Conservation (phyloP, 2,797 vertebrate species). For the Pseudochaenichthys georgianus region DNA sequence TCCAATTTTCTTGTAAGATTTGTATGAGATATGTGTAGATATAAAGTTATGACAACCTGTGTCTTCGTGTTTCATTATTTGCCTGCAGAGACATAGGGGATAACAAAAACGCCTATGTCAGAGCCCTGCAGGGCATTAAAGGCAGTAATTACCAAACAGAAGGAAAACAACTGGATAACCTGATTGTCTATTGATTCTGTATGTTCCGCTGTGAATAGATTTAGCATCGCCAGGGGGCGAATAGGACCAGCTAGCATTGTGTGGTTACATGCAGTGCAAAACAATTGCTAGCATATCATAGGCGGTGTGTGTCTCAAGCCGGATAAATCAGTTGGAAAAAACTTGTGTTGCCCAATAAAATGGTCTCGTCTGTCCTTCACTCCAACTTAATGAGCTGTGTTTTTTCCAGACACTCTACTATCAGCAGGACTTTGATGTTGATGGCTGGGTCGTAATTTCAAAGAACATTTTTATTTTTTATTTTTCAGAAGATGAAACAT, state of each 20-base stretch:
- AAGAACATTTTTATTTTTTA: slow-evolving; percentile 21
- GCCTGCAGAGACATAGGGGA: slow-evolving; percentile 32
- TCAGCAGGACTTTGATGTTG: slow-evolving; percentile 56
- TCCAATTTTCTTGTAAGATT: not conserved
- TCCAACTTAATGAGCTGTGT: slow-evolving; percentile 31
- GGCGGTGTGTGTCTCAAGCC: not conserved
- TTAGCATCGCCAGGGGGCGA: slow-evolving; percentile 23
- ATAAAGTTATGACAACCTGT: not conserved
- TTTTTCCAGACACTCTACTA: not conserved
- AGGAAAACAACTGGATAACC: slow-evolving; percentile 65
- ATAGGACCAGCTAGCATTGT: slow-evolving; percentile 4
- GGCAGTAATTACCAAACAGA: slow-evolving; percentile 67
- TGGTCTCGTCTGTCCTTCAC: not conserved
- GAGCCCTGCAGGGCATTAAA: slow-evolving; percentile 45
- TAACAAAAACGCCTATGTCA: slow-evolving; percentile 27
- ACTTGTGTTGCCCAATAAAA: not conserved
- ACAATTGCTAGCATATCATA: slow-evolving; percentile 9
- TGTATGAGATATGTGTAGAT: not conserved
- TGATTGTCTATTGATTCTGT: slow-evolving; percentile 73
- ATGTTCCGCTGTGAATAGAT: slow-evolving; percentile 54
- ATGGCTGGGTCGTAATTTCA: slow-evolving; percentile 40
- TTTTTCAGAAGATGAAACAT: slow-evolving; percentile 52
- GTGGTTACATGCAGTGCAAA: slow-evolving; percentile 28
- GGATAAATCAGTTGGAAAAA: slow-evolving; percentile 5
- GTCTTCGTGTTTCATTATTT: not conserved